phyloP scores from a whole-genome alignment of 2,797 vertebrate species.

The Pteronotus mesoamericanus region DNA sequence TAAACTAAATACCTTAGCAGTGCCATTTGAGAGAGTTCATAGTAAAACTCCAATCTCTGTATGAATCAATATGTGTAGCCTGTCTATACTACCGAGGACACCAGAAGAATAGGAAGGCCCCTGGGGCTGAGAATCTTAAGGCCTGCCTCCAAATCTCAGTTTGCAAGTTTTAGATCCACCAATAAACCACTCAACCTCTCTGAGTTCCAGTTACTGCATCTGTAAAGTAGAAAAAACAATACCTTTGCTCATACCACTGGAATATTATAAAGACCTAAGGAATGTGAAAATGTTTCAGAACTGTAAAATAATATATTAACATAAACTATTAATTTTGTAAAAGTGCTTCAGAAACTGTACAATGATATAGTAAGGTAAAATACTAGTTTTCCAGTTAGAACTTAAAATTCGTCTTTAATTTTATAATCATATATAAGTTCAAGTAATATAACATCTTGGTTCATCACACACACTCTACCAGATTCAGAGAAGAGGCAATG shows the following conservation, averaged over 20 bases:
- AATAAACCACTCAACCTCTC: background rate
- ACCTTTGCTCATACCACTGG: background rate
- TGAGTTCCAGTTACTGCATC: background rate
- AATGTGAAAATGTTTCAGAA: background rate
- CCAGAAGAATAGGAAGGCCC: background rate
- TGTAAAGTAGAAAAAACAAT: background rate
- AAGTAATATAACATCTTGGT: background rate
- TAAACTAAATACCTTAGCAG: background rate
- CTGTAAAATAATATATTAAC: background rate
- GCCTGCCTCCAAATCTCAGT: background rate
- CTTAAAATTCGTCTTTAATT: background rate
- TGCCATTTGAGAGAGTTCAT: background rate
- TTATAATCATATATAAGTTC: background rate
- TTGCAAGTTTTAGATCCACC: background rate
- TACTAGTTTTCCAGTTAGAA: background rate
- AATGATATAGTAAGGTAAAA: background rate
- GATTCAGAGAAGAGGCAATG: background rate
- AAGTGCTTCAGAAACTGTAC: slow-evolving; percentile 9
- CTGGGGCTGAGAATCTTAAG: background rate
- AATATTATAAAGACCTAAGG: background rate
- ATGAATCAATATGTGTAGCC: background rate
- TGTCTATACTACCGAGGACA: background rate
- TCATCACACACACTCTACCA: background rate
- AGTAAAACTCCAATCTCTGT: background rate
- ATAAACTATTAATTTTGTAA: background rate